Evolutionary conservation across 2,888 invertebrate species (phyloP).

Genomic region (Phrixothrix hirtus): DNA sequence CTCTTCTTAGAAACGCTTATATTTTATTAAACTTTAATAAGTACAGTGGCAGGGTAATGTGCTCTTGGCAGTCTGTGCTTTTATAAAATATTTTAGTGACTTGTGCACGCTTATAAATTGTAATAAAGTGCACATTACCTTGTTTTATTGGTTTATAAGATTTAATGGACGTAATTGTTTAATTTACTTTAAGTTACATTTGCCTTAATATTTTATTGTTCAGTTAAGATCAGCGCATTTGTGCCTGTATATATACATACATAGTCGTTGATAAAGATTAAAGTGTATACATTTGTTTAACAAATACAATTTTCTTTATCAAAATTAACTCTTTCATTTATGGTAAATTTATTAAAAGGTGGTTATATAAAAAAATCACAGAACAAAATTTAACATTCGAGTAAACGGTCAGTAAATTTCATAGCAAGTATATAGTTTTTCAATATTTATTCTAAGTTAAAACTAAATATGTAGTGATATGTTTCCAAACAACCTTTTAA

Average conservation of each 20-base stretch:
- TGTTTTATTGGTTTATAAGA: not conserved
- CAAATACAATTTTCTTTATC: not conserved
- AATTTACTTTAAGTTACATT: not conserved
- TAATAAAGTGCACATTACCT: not conserved
- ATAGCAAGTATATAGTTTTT: too few species aligned
- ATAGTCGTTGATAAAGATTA: too few species aligned
- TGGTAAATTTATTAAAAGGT: too few species aligned
- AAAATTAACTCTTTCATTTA: too few species aligned
- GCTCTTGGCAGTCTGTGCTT: too few species aligned
- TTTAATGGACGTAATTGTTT: not conserved
- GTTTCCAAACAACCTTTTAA: too few species aligned
- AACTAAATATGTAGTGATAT: too few species aligned
- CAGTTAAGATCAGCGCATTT: not conserved
- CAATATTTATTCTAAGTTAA: too few species aligned
- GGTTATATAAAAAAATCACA: too few species aligned
- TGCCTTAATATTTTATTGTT: not conserved
- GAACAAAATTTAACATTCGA: too few species aligned
- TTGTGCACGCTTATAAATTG: not conserved
- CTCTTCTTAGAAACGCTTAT: slow-evolving; percentile 6
- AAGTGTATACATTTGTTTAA: not conserved
- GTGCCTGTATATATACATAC: not conserved
- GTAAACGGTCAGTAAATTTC: not conserved
- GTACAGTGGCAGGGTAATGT: not conserved
- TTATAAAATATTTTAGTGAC: too few species aligned
- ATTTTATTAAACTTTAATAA: slow-evolving; percentile 3